These are phyloP conservation scores for Natator depressus DNA, from an alignment of 2,113 vertebrate genomes.

Conservation along the genomic window DNA sequence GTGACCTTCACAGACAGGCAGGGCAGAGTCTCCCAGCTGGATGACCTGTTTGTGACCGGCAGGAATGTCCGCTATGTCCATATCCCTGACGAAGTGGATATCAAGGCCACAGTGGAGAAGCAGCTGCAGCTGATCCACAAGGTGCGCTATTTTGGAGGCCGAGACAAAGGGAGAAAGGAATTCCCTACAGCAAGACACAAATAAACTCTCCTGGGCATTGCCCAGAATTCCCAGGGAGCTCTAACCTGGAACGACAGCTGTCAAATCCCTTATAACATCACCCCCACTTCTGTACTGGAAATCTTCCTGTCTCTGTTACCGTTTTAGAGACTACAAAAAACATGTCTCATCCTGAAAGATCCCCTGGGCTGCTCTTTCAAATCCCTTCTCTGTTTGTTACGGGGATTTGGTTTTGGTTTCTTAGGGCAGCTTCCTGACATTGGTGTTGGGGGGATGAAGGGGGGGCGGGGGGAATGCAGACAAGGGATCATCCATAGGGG, in stretches of 20 bases:
- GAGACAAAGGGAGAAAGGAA: conserved; percentile 85
- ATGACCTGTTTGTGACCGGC: conserved; percentile 91
- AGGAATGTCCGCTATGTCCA: conserved; percentile 94
- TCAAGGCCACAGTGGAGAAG: conserved; percentile 86
- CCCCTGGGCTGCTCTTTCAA: neutral
- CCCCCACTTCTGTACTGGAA: neutral
- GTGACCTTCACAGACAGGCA: conserved; percentile 87
- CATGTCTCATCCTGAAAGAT: neutral
- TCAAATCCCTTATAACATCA: neutral
- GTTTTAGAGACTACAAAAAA: rapidly evolving
- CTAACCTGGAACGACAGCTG: neutral
- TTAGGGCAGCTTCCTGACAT: neutral
- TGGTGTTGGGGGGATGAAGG: neutral
- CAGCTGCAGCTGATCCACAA: conserved; percentile 89
- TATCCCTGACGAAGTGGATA: conserved; percentile 91
- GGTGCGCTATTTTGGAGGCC: conserved; percentile 84
- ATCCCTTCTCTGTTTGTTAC: rapidly evolving
- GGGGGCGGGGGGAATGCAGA: neutral
- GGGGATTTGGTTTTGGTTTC: neutral
- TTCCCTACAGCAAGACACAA: conserved; percentile 72
- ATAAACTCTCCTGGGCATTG: neutral
- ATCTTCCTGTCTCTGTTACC: neutral
- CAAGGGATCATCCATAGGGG: neutral
- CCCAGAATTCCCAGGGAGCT: no score
- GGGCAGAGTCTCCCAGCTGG: conserved; percentile 77